Evolutionary conservation across 2,888 invertebrate species (phyloP).

Genomic region (Baronia brevicornis): DNA sequence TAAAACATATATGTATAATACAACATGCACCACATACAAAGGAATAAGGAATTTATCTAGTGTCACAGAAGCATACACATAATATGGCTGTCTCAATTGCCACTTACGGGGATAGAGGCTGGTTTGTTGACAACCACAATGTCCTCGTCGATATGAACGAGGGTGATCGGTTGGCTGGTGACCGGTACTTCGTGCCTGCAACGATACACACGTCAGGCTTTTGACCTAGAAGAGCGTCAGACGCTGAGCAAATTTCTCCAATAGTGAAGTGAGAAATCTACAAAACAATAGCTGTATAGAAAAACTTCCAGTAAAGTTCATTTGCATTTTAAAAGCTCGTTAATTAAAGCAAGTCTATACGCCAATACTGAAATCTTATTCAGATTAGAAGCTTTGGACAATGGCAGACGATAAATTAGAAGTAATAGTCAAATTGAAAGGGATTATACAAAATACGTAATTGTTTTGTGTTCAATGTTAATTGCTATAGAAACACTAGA

Average conservation of each 20-base stretch:
- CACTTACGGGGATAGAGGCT: slow-evolving; percentile 99
- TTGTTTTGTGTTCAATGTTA: too few relatives aligned
- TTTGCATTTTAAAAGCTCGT: too few relatives aligned
- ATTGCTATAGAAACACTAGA: slow-evolving; percentile 2
- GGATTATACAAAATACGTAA: too few relatives aligned
- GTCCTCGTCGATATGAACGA: slow-evolving; percentile 98
- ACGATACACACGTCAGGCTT: slow-evolving; percentile 71
- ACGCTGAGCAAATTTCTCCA: slow-evolving; percentile 35
- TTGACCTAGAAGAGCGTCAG: slow-evolving; percentile 27
- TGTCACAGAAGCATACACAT: slow-evolving; percentile 84
- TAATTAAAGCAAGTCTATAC: too few relatives aligned
- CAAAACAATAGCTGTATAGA: too few relatives aligned
- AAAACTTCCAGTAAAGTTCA: too few relatives aligned
- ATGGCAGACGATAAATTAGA: too few relatives aligned
- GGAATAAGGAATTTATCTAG: slow-evolving; percentile 47
- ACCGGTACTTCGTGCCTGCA: slow-evolving; percentile 99
- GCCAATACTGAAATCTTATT: too few relatives aligned
- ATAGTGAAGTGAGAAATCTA: slow-evolving; percentile 5
- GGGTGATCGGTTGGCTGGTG: slow-evolving; percentile 95
- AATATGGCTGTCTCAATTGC: slow-evolving; percentile 86
- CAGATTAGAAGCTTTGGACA: too few relatives aligned
- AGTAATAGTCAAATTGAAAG: too few relatives aligned
- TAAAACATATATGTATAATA: slow-evolving; percentile 12
- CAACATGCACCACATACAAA: slow-evolving; percentile 31
- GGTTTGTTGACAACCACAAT: slow-evolving; percentile 99